phyloP scores from a whole-genome alignment of 2,113 vertebrate species.

The Ploceus nigricollis region DNA sequence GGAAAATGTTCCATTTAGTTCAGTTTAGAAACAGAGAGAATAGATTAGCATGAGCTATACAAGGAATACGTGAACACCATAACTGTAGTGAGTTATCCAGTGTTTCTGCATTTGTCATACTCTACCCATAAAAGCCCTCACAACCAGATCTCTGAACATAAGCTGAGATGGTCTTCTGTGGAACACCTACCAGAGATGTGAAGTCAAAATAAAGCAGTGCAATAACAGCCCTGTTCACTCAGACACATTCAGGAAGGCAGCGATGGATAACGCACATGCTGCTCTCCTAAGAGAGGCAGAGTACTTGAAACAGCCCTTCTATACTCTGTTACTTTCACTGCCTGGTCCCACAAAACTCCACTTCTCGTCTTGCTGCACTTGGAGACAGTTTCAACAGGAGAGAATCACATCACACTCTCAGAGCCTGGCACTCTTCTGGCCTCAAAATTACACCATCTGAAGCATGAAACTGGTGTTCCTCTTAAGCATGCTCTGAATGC shows the following conservation, averaged over 20 bases:
- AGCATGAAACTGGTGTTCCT: not conserved
- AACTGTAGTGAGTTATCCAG: not conserved
- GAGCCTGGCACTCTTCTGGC: not conserved
- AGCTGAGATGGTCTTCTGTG: not conserved
- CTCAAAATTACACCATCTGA: not conserved
- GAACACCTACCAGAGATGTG: not conserved
- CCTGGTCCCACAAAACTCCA: not conserved
- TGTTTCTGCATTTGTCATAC: not conserved
- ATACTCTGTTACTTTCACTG: not conserved
- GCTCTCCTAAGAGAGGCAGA: not conserved
- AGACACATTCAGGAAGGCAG: not conserved
- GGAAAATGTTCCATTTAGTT: not conserved
- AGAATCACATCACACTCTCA: fast-evolving
- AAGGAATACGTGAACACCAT: not conserved
- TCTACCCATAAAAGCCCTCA: not conserved
- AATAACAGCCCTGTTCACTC: not conserved
- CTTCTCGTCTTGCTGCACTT: not conserved
- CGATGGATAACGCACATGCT: fast-evolving
- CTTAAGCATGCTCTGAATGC: not conserved
- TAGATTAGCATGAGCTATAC: not conserved
- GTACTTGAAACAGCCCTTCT: not conserved
- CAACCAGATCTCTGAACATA: not conserved
- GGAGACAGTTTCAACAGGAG: not conserved
- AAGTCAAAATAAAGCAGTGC: not conserved
- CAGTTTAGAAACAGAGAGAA: not conserved